Base-by-base conservation (phyloP, 2,888 invertebrate genomes). In the Alentia gelatinosa region DNA sequence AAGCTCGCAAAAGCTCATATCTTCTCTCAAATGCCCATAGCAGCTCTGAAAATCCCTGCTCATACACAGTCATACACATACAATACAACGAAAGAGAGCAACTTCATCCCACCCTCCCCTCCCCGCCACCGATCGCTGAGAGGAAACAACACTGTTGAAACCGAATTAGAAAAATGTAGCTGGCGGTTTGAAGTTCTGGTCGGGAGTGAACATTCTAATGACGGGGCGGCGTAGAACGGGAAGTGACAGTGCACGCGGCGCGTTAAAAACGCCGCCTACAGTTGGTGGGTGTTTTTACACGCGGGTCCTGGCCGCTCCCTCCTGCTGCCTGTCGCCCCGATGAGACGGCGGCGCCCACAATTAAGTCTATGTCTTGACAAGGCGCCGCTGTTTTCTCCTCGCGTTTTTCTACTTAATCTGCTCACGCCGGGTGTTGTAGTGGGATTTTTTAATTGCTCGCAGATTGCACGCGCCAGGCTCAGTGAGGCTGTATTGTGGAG, bases 161-260 rank as follows among this genome's bases (percentile, higher is more conserved):
- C 83, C n/a, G 26, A 83, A 83, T 83, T 83, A 83, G 83, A 83
- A 83, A 83, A 83, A 83, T 83, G 26, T 23, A 75, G n/a, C 30
- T 37, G 75, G 50, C 12, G 50, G 26, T 30, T 83, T 83, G 37
- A 3, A 83, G 83, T 83, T 83, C 39, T 83, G n/a, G 26, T 30
- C 23, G 83, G 39, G 40, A 83, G 30, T 83, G 83, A 83, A 40
- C 83, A 83, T 83, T 83, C 35, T 37, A 83, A 35, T 35, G 40
- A 83, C 83, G 12, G 40, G 39, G 9, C 47, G 4, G 42, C 23
- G 42, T 47, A 4, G 26, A 42, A 33, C 47, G 47, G 86, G 86
- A 86, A 47, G 86, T 86, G 86, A 86, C 86, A 86, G 26, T 47
- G 86, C 47, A 42, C 86, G 86, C 86, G 47, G 33, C 86, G 83